Conservation (phyloP, 2,113 vertebrate genomes). For the Aegithalos caudatus region DNA sequence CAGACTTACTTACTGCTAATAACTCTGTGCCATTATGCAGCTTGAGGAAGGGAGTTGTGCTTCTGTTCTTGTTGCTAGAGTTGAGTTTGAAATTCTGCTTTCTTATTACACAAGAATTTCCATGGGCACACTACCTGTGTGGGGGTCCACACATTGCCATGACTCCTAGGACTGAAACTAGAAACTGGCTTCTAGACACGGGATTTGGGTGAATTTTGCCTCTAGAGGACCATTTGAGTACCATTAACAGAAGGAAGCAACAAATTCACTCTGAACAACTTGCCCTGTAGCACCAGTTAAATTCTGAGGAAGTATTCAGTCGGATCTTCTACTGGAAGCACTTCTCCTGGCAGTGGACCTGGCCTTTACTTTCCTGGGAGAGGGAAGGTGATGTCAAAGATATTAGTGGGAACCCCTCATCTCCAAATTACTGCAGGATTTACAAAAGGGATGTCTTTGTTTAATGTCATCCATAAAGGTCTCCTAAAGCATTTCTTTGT, state of each 20-base stretch:
- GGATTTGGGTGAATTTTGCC: neutral
- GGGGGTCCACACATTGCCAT: fast-evolving
- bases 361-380: neutral
- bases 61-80: neutral
- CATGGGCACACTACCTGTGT: fast-evolving
- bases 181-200: neutral
- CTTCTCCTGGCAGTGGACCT: neutral
- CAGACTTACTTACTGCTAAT: neutral
- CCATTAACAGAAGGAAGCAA: neutral
- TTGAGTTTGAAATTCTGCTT: neutral
- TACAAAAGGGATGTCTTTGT: neutral
- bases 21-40: neutral
- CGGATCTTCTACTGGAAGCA: neutral
- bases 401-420: neutral
- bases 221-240: neutral
- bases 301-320: neutral
- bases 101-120: neutral
- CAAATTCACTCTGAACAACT: neutral
- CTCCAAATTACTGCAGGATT: neutral
- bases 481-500: neutral
- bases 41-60: neutral
- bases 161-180: neutral
- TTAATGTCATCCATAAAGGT: neutral
- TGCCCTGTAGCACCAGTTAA: neutral
- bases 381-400: neutral